Evolutionary conservation across 2,797 vertebrate genomes (phyloP), one percentile per base, ranked within the genome.

Genomic region (Acridotheres tristis): DNA sequence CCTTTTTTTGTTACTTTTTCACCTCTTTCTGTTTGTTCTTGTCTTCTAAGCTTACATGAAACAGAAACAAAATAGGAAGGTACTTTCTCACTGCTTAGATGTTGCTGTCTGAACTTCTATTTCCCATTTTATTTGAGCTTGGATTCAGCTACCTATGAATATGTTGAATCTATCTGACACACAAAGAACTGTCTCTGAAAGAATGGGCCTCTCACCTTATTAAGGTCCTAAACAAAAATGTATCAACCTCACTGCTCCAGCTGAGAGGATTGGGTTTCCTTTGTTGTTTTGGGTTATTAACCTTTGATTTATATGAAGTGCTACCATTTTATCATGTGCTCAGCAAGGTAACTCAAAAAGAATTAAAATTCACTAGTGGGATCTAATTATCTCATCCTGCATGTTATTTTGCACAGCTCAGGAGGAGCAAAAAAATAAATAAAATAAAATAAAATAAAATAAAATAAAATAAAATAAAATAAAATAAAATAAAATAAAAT

Each of bases 351-450:
- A 73, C 16, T 13, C 78, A 57, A 86, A 93, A 75, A 69, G 9
- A 90, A 93, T 76, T 90, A 67, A 93, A 88, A 94, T 91, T 89
- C 51, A 71, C n/a, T 15, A 1, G 32, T 88, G 82, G 34, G 38
- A 75, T 79, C 26, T 65, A 91, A 85, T 85, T 89, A 69, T 88
- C 30, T 68, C 43, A 81, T 81, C 20, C 13, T 75, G 32, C 19
- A 59, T 63, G 54, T 42, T 34, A 50, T 72, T 91, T 92, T 93
- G 55, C 43, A 73, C 55, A 63, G 22, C 58, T 72, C 43, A 75
- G 14, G 18, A 32, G 25, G 15, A 85, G 9, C 3, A 53, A 15
- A 5, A 40, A 15, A 40, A 78, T 38, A 38, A 50, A 50, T 50
- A 27, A 27, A 50, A 50, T 27, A 29, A 29, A 51, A 51, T 51